Evolutionary conservation across 2,797 vertebrate genomes (phyloP), one percentile per base, ranked within the genome.

Genomic region (Choloepus didactylus): DNA sequence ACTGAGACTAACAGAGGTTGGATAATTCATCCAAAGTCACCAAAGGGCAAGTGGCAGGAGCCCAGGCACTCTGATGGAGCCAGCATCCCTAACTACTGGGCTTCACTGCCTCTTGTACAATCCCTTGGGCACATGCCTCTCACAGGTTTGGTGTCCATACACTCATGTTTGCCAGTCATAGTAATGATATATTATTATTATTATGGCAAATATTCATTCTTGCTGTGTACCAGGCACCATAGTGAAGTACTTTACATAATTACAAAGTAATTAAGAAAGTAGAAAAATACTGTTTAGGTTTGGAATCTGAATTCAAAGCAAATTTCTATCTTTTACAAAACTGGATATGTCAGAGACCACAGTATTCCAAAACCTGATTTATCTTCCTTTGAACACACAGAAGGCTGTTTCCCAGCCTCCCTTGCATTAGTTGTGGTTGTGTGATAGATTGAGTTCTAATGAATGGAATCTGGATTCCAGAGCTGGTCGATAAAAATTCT

Each of bases 231-330:
- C 8, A 76, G 11, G 12, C 25, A 51, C 29, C 73, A 56, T 56
- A 56, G 46, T 76, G 73, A 76, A n/a, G 15, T 18, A 51, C 29
- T 76, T 76, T 76, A 25, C 8, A 76, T 76, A 49, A 49, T n/a
- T 76, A 31, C 16, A 76, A 51, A 27, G 44, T 46, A 73, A 73
- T 44, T 49, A 3, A 8, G 44, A 27, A 73, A 29, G 6, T 14
- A 46, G n/a, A 38, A 73, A 46, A 73, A 49, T 73, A 11, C 46
- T 73, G 41, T 27, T 73, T 73, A 73, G 29, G 49, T 89, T 86
- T 91, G 18, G 15, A 83, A 91, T 82, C 91, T 91, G 85, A 35
- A 14, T 95, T 86, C 25, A 64, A 64, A 87, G 51, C 29, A 92
- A 16, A 77, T 70, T n/a, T 89, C 59, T 49, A 79, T 19, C 44